Evolutionary conservation across 2,113 vertebrate species (phyloP), one percentile per base, ranked within the genome.

Genomic region (Riparia riparia): DNA sequence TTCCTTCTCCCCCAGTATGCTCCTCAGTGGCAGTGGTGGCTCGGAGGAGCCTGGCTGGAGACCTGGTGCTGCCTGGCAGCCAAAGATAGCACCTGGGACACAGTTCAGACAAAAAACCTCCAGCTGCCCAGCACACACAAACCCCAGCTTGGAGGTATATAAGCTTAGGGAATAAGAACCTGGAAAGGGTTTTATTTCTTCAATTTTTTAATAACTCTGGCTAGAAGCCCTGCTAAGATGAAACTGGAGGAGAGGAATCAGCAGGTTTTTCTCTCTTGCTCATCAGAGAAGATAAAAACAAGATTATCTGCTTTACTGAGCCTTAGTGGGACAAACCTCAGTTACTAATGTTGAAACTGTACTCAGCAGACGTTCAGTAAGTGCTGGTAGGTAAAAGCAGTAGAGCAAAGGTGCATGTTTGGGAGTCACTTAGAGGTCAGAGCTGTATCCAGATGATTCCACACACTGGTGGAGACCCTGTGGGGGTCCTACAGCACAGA

Each of bases 11-110:
- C 37, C 13, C 8, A 6, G 28, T 5, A 0, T 4, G 1, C 25
- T 78, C 31, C 57, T 45, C 22, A 4, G 49, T 17, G 47, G 17
- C 41, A 28, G 22, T 28, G 58, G 16, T 39, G 69, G 69, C 41
- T 73, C 0, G 0, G 20, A 22, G 80, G n/a, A 79, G 24, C 39
- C 14, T 0, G 1, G 14, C 68, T 45, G 3, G 5, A 10, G n/a
- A 11, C 10, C 10, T 42, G 60, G n/a, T 51, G 71, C 77, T 86
- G 45, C 56, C 50, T 0, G 0, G n/a, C 14, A 7, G 53, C 22
- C 26, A 7, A 10, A 57, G 54, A 9, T 16, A 2, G 39, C 18
- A 18, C 8, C 51, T 42, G 61, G 50, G 44, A 13, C 51, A 15
- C 14, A 3, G n/a, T 8, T 57, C 54, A 34, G 45, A 19, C 12